Conservation (phyloP, 2,113 vertebrate species). For the Pionites leucogaster region DNA sequence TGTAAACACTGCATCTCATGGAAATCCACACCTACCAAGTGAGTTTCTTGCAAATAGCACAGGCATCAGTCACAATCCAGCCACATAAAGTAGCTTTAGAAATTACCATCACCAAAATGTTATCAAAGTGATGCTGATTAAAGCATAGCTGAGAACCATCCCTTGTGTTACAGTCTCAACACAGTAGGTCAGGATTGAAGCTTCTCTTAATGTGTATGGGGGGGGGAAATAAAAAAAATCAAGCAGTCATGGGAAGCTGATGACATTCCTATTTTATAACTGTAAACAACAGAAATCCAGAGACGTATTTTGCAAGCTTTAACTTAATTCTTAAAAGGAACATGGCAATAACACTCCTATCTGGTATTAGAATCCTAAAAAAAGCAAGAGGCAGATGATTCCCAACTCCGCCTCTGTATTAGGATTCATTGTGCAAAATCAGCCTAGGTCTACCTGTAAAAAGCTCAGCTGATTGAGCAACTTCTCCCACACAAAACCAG, state of each 20-base stretch:
- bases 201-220: not conserved
- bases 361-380: not conserved
- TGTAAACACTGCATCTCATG: not conserved
- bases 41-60: not conserved
- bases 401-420: not conserved
- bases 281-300: not conserved
- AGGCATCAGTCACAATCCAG: not conserved
- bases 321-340: not conserved
- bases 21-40: conserved; percentile 15
- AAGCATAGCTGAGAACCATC: not conserved
- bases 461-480: not conserved
- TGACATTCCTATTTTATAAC: not conserved
- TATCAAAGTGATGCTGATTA: not conserved
- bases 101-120: not conserved
- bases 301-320: not conserved
- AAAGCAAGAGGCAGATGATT: not conserved
- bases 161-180: not conserved
- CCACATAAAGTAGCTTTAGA: not conserved
- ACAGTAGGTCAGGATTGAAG: not conserved
- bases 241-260: not conserved
- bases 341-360: not conserved
- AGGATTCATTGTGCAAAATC: not conserved
- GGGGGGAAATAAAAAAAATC: not conserved
- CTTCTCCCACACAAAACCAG: not conserved
- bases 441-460: not conserved